Base-by-base conservation (phyloP, 2,113 vertebrate genomes). In the Microtus oregoni region DNA sequence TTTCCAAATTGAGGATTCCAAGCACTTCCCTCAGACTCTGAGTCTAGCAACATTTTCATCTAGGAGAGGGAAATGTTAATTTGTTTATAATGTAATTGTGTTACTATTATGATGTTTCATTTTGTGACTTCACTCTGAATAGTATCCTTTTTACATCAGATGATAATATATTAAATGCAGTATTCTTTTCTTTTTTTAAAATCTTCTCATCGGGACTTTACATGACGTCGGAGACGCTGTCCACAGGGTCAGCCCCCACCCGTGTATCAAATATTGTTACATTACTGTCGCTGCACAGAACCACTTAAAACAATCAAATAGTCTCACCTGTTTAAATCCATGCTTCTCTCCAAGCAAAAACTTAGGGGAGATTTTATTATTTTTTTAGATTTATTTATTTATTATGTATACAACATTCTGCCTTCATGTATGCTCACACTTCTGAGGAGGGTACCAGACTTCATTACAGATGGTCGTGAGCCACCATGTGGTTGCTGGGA, bases 1-100 rank as follows among this genome's bases (percentile, higher is more conserved):
- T 94, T 97, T 91, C 82, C 61, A 87, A 93, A 93, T 93, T 75
- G 67, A 77, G 44, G 17, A 10, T 61, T 91, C 44, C 75, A 92
- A 92, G 32, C 22, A 10, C 15, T 86, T 15, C 52, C 10, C 50
- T 90, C 50, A 90, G 38, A 93, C 58, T 28, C 52, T 44, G 44
- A 79, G 30, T 63, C 28, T 61, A 90, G 30, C n/a, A 90, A 73
- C 75, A 50, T 38, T 91, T 44, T 97, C 72, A 67, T 68, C 38
- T 81, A 89, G 28, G 1, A 68, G 65, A 86, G 44, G 41, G 2
- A 4, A 61, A 3, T 77, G 30, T 78, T 94, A 61, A 55, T 50
- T 85, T 44, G 38, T 67, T 79, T 91, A 41, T 79, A 50, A 86
- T 15, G 3, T 28, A 93, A 89, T 32, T 79, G 30, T 52, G 15